A percentile compares a stretch with the other conserved stretches of the same genome.
These are phyloP conservation scores for Zoanthus gigantus DNA, from an alignment of 92 coral and sea anemone species.

Conservation along the genomic window DNA sequence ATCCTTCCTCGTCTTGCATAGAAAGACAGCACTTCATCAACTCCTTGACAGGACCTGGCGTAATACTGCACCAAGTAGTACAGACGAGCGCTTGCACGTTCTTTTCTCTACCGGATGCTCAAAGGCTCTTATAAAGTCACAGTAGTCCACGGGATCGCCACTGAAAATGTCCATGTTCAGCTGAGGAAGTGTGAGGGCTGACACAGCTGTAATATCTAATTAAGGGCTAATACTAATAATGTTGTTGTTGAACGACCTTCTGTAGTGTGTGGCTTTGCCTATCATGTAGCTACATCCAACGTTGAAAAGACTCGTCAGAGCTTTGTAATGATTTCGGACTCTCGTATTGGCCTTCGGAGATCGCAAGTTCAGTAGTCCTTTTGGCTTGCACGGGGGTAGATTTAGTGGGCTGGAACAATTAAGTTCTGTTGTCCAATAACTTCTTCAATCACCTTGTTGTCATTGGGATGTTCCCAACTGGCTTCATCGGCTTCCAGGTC, in stretches of 20 bases:
- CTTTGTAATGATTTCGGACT: slow-evolving; percentile 1
- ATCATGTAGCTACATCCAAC: slow-evolving; percentile 32
- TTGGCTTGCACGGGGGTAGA: slow-evolving; percentile 30
- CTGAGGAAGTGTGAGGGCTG: slow-evolving; percentile 44
- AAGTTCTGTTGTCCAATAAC: no score
- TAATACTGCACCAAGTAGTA: no score
- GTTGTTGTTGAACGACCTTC: slow-evolving; percentile 38
- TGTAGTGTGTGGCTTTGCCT: slow-evolving; percentile 32
- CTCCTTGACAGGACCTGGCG: no score
- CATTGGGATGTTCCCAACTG: no score
- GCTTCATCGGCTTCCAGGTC: not conserved
- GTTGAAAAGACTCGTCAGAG: slow-evolving; percentile 30
- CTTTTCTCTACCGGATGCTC: no score
- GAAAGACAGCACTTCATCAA: no score
- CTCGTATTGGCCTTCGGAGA: slow-evolving; percentile 9
- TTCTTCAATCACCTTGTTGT: no score
- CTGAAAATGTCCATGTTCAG: not conserved
- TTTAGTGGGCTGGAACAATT: not conserved
- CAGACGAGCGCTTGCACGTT: no score
- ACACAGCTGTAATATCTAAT: not conserved
- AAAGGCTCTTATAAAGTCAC: no score
- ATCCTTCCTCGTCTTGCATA: no score
- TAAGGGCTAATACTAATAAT: not conserved
- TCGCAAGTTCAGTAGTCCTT: slow-evolving; percentile 18
- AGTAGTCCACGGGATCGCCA: no score